Percentiles rank a stretch among this genome's conserved stretches.
Evolutionary conservation across 2,113 vertebrate genomes (phyloP).

Genomic region (Thamnophis sirtalis): DNA sequence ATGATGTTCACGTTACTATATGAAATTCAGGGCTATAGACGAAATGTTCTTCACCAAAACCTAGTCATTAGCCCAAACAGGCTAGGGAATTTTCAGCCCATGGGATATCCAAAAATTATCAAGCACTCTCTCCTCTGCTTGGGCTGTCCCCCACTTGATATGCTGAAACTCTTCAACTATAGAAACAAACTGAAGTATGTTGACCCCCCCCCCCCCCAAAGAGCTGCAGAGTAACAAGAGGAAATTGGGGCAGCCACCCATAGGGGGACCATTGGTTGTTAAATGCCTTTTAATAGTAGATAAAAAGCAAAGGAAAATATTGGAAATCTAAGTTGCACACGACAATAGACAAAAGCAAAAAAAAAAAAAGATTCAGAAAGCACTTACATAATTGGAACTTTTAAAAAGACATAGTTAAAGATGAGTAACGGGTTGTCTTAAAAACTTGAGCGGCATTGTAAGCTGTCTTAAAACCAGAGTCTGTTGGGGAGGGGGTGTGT

Average conservation of each 20-base stretch:
- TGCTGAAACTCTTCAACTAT: neutral
- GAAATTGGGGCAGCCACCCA: neutral
- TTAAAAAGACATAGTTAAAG: neutral
- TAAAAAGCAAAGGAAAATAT: neutral
- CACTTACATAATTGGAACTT: neutral
- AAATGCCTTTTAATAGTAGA: neutral
- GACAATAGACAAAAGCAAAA: neutral
- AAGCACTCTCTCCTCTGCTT: neutral
- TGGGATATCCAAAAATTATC: neutral
- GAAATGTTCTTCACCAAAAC: conserved; percentile 19
- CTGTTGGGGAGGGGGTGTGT: neutral
- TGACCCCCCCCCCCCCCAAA: neutral
- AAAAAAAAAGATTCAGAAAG: neutral
- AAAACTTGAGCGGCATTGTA: neutral
- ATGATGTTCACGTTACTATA: conserved; percentile 13
- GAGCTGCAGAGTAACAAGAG: neutral
- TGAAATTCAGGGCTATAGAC: conserved; percentile 11
- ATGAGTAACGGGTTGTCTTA: neutral
- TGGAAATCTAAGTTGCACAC: neutral
- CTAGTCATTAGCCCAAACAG: conserved; percentile 1
- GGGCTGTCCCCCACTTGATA: neutral
- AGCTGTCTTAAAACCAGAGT: neutral
- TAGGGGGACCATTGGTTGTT: neutral
- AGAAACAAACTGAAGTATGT: neutral
- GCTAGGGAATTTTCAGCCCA: neutral